phyloP scores from a whole-genome alignment of 1,140 invertebrate genomes.

The Drosophila setifemur region DNA sequence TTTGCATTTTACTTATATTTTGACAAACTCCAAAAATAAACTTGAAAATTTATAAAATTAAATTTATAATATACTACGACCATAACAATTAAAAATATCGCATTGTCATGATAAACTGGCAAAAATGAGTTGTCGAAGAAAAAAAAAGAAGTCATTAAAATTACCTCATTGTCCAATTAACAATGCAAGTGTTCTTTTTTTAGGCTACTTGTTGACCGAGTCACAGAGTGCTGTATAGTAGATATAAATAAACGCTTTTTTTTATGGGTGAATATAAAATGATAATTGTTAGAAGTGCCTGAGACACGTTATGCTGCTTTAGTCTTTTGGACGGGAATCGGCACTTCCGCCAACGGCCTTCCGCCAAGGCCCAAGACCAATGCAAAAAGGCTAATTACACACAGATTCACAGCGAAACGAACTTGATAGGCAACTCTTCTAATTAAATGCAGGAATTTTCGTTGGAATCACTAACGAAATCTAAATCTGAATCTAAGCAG shows the following conservation, averaged over 20 bases:
- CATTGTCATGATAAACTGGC: no score
- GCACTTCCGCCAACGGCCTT: constrained; percentile 62
- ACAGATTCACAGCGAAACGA: constrained; percentile 45
- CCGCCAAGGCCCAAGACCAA: constrained; percentile 34
- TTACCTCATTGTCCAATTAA: constrained; percentile 6
- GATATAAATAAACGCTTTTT: constrained; percentile 26
- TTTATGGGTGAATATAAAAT: constrained; percentile 38
- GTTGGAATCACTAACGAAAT: constrained; percentile 30
- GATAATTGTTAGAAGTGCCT: constrained; percentile 17
- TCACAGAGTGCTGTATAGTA: background rate
- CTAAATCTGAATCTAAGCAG: constrained; percentile 36
- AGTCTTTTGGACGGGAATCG: constrained; percentile 41
- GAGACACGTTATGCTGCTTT: constrained; percentile 35
- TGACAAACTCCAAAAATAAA: no score
- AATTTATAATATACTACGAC: no score
- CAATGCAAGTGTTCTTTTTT: constrained; percentile 18
- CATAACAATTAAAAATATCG: no score
- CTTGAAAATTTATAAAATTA: no score
- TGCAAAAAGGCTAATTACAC: constrained; percentile 51
- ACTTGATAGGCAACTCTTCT: constrained; percentile 48
- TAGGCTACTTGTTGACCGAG: constrained; percentile 1
- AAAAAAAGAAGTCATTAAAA: constrained; percentile 11
- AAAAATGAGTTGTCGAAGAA: constrained; percentile 10
- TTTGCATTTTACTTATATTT: no score
- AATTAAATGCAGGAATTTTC: constrained; percentile 48